Base-by-base conservation (phyloP, 2,888 invertebrate genomes). In the Resseliella maxima region DNA sequence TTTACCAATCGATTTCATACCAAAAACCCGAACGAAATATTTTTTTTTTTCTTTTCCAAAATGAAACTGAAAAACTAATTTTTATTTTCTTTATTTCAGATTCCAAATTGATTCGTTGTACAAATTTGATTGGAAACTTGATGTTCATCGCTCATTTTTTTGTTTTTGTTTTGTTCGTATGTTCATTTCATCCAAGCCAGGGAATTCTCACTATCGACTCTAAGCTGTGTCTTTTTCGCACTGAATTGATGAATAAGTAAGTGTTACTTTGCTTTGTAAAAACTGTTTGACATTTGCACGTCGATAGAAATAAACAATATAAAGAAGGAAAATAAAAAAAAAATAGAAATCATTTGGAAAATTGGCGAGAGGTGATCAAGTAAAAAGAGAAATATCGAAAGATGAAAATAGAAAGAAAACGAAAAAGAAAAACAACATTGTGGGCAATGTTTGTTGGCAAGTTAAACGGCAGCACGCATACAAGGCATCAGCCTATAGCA, bases 281-380 rank as follows among this genome's bases (percentile, higher is more conserved):
- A 2, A 59, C 72, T 72, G 3, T 72, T 72, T 72, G 72, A 72
- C 72, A 72, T 72, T 72, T 72, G 15, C 24, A 59, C n/a, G 59
- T 24, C 31, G 31, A 72, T 3, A 59, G 24, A 72, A 31, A 27
- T 31, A 72, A 72, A 72, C 31, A 31, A 72, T 72, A n/a, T n/a
- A n/a, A n/a, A n/a, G n/a, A n/a, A n/a, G n/a, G n/a, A n/a, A n/a
- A n/a, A 50, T 15, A 50, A 50, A 12, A 2, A 50, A 2, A 31
- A 72, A 72, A 72, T 72, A 72, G 72, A 72, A 72, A 72, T 72
- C 31, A 72, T 35, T 72, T 72, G 31, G n/a, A 72, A 72, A 72
- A 31, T 6, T 27, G 35, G 72, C 72, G 31, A 72, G 15, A 35
- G 15, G 31, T 31, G 31, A 72, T 10, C 8, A 18, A 50, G 0